Conservation (phyloP, 2,113 vertebrate genomes). For the Rhineura floridana region DNA sequence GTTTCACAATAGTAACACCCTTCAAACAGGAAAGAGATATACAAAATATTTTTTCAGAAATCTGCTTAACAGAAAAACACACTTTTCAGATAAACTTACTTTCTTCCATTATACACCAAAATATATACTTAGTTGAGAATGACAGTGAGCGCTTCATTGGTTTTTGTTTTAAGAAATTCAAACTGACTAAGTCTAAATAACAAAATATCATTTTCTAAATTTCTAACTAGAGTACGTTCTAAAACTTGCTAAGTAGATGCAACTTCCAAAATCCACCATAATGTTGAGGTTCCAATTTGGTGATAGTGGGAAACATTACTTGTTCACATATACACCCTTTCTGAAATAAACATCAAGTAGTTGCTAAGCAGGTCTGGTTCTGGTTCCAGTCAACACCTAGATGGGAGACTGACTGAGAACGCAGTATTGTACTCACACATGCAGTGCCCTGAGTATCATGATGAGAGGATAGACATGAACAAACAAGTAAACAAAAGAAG, state of each 20-base stretch:
- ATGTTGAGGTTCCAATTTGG: background rate
- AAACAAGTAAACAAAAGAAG: too few species aligned
- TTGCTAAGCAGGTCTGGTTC: background rate
- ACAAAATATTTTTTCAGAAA: background rate
- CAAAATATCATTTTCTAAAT: background rate
- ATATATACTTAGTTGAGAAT: too few species aligned
- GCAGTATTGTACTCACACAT: background rate
- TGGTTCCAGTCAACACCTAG: background rate
- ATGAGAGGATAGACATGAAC: background rate
- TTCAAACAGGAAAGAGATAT: constrained; percentile 53
- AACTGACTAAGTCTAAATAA: background rate
- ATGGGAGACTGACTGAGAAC: background rate
- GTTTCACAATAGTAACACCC: constrained; percentile 97
- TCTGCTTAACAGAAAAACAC: background rate
- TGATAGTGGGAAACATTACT: background rate
- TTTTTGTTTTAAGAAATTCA: background rate
- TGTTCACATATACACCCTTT: too few species aligned
- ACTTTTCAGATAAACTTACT: background rate
- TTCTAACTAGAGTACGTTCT: background rate
- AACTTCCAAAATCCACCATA: background rate
- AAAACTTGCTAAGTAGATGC: background rate
- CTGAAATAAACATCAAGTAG: background rate
- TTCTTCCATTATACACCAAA: background rate
- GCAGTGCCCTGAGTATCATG: background rate
- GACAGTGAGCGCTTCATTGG: background rate